A percentile compares a stretch with the other conserved stretches of the same genome.
phyloP scores from a whole-genome alignment of 2,797 vertebrate species.

The Pipistrellus pipistrellus region DNA sequence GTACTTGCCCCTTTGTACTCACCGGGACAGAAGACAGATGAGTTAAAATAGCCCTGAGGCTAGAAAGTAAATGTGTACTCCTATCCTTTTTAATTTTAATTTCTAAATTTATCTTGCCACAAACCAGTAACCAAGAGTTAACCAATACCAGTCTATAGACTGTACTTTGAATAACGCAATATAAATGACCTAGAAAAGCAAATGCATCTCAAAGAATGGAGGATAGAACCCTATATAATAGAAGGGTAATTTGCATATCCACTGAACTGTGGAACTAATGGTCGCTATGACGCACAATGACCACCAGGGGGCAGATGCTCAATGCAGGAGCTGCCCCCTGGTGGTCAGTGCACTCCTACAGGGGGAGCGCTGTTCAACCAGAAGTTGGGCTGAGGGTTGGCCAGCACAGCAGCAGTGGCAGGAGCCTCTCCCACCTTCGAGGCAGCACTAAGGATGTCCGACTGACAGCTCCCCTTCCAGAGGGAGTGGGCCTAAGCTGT shows the following conservation, averaged over 20 bases:
- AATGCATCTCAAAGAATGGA: background rate
- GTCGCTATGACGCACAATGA: too few species aligned
- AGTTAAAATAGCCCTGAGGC: background rate
- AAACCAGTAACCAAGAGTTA: background rate
- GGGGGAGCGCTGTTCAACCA: too few species aligned
- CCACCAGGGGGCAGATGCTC: too few species aligned
- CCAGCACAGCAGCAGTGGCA: too few species aligned
- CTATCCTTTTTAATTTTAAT: background rate
- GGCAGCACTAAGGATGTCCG: too few species aligned
- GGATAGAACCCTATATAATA: background rate
- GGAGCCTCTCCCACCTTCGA: too few species aligned
- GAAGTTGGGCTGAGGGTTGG: too few species aligned
- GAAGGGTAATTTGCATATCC: too few species aligned
- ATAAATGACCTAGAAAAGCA: background rate
- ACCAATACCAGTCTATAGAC: background rate
- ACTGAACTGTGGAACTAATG: accelerated
- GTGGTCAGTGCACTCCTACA: too few species aligned
- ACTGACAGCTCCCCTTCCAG: too few species aligned
- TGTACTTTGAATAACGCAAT: background rate
- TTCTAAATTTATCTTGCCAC: constrained; percentile 26
- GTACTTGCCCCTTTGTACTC: background rate
- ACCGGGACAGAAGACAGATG: background rate
- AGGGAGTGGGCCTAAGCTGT: too few species aligned
- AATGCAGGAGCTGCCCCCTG: too few species aligned
- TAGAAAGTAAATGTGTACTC: background rate